phyloP scores from a whole-genome alignment of 2,797 vertebrate genomes.

The Pygocentrus nattereri region DNA sequence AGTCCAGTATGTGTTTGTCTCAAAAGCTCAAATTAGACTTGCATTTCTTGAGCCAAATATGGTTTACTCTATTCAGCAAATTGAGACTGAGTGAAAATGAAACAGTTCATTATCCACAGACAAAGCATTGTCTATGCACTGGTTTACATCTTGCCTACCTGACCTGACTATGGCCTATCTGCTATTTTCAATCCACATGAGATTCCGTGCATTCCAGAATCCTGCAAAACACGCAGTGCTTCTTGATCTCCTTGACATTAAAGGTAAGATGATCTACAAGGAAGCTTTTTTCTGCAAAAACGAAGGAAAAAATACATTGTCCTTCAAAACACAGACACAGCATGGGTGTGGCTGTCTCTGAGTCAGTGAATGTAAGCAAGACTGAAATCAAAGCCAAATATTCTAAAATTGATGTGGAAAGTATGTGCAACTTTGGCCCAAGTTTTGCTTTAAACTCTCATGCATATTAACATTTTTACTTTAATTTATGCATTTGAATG shows the following conservation, averaged over 20 bases:
- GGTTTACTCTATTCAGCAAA: background rate
- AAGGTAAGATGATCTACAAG: background rate
- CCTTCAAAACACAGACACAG: slow-evolving; percentile 5
- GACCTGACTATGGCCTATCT: background rate
- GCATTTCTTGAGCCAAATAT: background rate
- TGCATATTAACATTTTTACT: too few species aligned
- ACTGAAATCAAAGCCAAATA: background rate
- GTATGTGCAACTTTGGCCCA: background rate
- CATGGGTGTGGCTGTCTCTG: slow-evolving; percentile 8
- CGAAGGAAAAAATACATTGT: background rate
- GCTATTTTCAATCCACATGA: background rate
- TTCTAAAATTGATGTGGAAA: background rate
- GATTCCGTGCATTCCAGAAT: slow-evolving; percentile 1
- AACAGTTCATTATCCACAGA: background rate
- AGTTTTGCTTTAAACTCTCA: background rate
- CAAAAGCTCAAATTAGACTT: background rate
- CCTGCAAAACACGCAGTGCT: background rate
- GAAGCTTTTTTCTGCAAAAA: background rate
- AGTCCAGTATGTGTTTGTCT: background rate
- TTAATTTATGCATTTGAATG: too few species aligned
- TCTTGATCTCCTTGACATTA: background rate
- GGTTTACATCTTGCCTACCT: background rate
- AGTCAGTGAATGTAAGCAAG: background rate
- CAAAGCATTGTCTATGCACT: background rate
- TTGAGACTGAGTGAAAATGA: background rate